Conservation (phyloP, 2,888 invertebrate species). For the Teleiodes luculella region DNA sequence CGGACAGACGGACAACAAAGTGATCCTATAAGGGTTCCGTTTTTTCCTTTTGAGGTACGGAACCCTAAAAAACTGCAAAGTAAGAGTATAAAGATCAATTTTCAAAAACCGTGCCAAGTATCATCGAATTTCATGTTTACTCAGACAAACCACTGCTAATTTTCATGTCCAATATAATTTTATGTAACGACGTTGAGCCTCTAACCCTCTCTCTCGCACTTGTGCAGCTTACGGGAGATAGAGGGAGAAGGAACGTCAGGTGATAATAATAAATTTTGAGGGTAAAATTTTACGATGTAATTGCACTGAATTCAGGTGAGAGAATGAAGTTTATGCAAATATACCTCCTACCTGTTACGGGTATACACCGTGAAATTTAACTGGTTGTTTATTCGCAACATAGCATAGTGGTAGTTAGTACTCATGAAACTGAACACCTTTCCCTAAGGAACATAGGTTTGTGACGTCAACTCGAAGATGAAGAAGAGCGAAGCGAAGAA, state of each 20-base stretch:
- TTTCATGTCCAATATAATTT: slow-evolving; percentile 57
- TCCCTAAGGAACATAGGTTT: no score
- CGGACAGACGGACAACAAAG: no score
- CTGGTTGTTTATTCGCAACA: no score
- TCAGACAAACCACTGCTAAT: slow-evolving; percentile 57
- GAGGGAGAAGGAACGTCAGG: slow-evolving; percentile 38
- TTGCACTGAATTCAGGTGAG: slow-evolving; percentile 22
- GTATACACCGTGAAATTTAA: no score
- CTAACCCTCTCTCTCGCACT: slow-evolving; percentile 31
- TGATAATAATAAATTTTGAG: slow-evolving; percentile 56
- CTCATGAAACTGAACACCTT: no score
- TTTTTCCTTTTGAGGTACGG: no score
- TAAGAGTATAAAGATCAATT: not conserved
- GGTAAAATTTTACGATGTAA: slow-evolving; percentile 66
- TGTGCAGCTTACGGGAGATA: slow-evolving; percentile 16
- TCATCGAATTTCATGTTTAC: slow-evolving; percentile 45
- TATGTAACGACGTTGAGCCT: slow-evolving; percentile 32
- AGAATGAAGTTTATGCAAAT: slow-evolving; percentile 17
- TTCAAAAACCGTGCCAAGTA: not conserved
- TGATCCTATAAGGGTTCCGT: no score
- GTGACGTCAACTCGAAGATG: no score
- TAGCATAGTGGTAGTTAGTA: no score
- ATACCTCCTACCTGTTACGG: no score
- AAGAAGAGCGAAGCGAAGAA: no score
- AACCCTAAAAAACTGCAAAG: no score